Evolutionary conservation across 2,888 invertebrate species (phyloP), one percentile per base, ranked within the genome.

Genomic region (Girardia tigrina): DNA sequence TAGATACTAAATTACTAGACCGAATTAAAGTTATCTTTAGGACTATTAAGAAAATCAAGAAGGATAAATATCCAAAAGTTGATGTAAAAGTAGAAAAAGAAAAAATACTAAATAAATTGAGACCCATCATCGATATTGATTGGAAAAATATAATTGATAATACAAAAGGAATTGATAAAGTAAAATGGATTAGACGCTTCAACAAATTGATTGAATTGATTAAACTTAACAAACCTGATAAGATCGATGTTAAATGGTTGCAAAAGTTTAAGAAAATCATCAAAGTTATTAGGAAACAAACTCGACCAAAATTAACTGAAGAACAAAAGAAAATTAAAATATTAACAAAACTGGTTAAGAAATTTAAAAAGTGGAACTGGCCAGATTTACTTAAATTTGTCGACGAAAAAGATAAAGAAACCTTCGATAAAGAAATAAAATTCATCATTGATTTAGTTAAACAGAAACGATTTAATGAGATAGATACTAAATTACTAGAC

Each of bases 321-420:
- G n/a, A n/a, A n/a, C n/a, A n/a, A n/a, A n/a, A n/a, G n/a, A n/a
- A n/a, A n/a, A n/a, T n/a, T n/a, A n/a, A n/a, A n/a, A n/a, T n/a
- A n/a, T n/a, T n/a, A n/a, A n/a, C n/a, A n/a, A n/a, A n/a, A n/a
- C n/a, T n/a, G n/a, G n/a, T n/a, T n/a, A n/a, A n/a, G n/a, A n/a
- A n/a, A n/a, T n/a, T n/a, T n/a, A n/a, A n/a, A n/a, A n/a, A n/a
- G n/a, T n/a, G n/a, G 56, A 56, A 56, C n/a, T 56, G 56, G 56
- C 56, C 56, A 8, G 56, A 56, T 56, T 23, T 56, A 2, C n/a
- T 56, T 23, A 56, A 56, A 56, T 20, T 20, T 56, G 23, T 56
- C n/a, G 56, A 56, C 23, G 56, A 56, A 16, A 56, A 56, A 56
- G 56, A 56, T 56, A 56, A 23, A 56, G 56, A 56, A 56, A 56